phyloP scores from a whole-genome alignment of 2,888 invertebrate species.

The Nipponacmea schrenckii region DNA sequence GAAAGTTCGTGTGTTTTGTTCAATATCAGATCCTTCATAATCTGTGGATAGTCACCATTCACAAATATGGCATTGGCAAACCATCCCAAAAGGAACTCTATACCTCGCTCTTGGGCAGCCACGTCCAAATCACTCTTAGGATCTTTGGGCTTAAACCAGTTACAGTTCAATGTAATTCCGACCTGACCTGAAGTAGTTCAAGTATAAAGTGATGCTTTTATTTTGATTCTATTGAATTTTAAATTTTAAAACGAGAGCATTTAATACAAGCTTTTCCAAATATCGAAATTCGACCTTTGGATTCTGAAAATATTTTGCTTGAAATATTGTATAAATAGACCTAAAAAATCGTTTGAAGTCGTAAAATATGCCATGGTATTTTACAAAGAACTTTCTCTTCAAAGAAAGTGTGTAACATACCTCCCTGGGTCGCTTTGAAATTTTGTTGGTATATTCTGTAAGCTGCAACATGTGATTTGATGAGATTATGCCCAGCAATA shows the following conservation, averaged over 20 bases:
- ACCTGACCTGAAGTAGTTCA: slow-evolving; percentile 36
- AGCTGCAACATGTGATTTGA: slow-evolving; percentile 76
- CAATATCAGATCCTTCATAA: slow-evolving; percentile 41
- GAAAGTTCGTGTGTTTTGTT: slow-evolving; percentile 34
- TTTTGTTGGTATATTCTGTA: slow-evolving; percentile 70
- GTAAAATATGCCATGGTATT: too few relatives aligned
- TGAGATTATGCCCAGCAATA: slow-evolving; percentile 74
- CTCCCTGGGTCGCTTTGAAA: slow-evolving; percentile 47
- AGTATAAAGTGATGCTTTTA: too few relatives aligned
- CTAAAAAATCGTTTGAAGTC: too few relatives aligned
- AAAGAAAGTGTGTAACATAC: slow-evolving; percentile 31
- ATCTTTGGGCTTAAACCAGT: slow-evolving; percentile 45
- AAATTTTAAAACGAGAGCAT: too few relatives aligned
- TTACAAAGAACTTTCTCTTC: too few relatives aligned
- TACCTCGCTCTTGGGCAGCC: slow-evolving; percentile 42
- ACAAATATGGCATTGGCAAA: slow-evolving; percentile 59
- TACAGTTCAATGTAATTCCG: slow-evolving; percentile 47
- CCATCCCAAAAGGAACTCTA: slow-evolving; percentile 53
- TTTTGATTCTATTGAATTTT: too few relatives aligned
- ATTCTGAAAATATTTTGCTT: too few relatives aligned
- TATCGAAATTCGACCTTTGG: too few relatives aligned
- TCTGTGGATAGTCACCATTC: slow-evolving; percentile 70
- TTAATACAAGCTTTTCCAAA: too few relatives aligned
- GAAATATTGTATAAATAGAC: too few relatives aligned
- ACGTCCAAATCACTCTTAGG: slow-evolving; percentile 41